Evolutionary conservation across 2,888 invertebrate species (phyloP), one percentile per base, ranked within the genome.

Genomic region (Leptarthrus brevirostris): DNA sequence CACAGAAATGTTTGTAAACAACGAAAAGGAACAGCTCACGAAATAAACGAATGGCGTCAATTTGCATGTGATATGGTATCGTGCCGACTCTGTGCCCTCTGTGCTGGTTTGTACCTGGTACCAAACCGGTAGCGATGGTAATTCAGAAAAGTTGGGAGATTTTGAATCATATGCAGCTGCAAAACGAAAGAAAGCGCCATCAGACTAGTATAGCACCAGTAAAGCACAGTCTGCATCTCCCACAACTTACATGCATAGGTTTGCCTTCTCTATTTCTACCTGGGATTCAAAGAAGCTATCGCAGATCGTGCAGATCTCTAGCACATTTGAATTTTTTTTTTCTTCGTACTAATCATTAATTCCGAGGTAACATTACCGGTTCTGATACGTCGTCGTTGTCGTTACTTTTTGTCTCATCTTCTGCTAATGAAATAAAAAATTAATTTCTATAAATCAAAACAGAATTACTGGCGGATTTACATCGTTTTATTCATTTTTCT

Each of bases 91-190:
- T 49, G 24, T 69, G 69, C 69, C 69, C 69, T 69, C 69, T 69
- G 69, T 69, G 69, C 69, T 52, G 49, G 52, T 69, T 20, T 12
- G 69, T 69, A 44, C 69, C 69, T 30, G 69, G 69, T 20, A 69
- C 69, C 30, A 14, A 30, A 30, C n/a, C 52, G 5, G 49, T 18
- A n/a, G n/a, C 34, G 30, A 52, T 49, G 47, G 24, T 47, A 20
- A 24, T 52, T 49, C 30, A 52, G 52, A 69, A 69, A 69, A 44
- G 52, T 8, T 52, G 34, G 49, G 24, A 64, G 64, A 44, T 64
- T 47, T 61, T 64, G 3, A 36, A 44, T 44, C 64, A 16, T 64
- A 44, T 20, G 16, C 18, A 34, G 52, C 30, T 18, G 34, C 34
- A 30, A 30, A 69, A 20, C 16, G 49, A 66, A 66, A 61, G 61